These are phyloP conservation scores for Tenthredo mesomela DNA, from an alignment of 2,888 invertebrate species.

Conservation along the genomic window DNA sequence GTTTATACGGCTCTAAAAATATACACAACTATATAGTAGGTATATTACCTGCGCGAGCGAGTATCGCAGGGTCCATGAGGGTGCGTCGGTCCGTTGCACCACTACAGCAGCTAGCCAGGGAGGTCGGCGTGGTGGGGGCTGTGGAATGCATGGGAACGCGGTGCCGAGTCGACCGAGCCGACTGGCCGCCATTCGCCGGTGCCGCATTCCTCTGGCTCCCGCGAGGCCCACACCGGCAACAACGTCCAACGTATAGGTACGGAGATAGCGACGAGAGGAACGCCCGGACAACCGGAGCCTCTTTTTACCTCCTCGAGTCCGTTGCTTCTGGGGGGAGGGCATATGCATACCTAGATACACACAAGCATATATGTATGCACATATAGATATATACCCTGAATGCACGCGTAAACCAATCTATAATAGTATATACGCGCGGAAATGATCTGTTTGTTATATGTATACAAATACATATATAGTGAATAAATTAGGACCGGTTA, in stretches of 20 bases:
- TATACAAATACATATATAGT: neutral
- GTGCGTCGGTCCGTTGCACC: conserved; percentile 54
- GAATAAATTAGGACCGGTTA: no score
- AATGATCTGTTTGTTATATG: neutral
- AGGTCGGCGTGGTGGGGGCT: conserved; percentile 73
- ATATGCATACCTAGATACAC: neutral
- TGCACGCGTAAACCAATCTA: neutral
- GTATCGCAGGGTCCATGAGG: conserved; percentile 59
- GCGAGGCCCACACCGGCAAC: conserved; percentile 62
- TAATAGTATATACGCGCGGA: neutral
- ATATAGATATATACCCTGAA: neutral
- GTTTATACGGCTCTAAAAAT: conserved; percentile 2
- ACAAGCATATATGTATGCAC: neutral
- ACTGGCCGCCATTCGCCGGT: conserved; percentile 77
- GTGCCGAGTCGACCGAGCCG: conserved; percentile 67
- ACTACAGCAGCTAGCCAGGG: conserved; percentile 60
- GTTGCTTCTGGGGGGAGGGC: neutral
- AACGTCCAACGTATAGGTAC: conserved; percentile 67
- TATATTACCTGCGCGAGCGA: conserved; percentile 19
- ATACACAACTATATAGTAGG: neutral
- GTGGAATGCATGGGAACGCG: conserved; percentile 77
- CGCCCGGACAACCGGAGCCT: conserved; percentile 37
- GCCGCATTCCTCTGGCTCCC: conserved; percentile 66
- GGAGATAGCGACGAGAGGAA: conserved; percentile 61
- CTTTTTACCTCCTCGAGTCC: conserved; percentile 51